Conservation (phyloP, 2,888 invertebrate genomes). For the Helobdella robusta region DNA sequence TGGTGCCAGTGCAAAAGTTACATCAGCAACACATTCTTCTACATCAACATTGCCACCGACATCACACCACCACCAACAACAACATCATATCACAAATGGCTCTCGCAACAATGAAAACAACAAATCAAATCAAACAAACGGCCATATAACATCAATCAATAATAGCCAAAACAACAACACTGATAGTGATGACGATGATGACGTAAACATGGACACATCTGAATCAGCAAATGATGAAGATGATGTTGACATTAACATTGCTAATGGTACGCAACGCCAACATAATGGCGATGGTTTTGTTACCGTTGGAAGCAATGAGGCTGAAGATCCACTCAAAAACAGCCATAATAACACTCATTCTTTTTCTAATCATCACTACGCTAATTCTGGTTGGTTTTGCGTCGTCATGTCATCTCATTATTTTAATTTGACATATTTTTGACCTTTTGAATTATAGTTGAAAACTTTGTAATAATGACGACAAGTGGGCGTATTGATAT, state of each 20-base stretch:
- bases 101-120: constrained; percentile 1
- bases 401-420: too few species aligned
- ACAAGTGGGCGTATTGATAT: too few species aligned
- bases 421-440: too few species aligned
- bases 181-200: constrained; percentile 30
- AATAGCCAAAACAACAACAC: constrained; percentile 22
- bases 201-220: constrained; percentile 44
- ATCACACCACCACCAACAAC: constrained; percentile 23
- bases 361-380: neutral
- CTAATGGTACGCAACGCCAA: too few species aligned
- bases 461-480: too few species aligned
- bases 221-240: constrained; percentile 13
- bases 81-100: neutral
- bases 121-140: constrained; percentile 2
- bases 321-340: neutral
- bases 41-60: neutral
- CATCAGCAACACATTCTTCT: neutral
- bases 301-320: neutral
- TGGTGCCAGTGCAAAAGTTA: neutral
- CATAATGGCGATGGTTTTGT: too few species aligned
- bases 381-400: too few species aligned
- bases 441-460: too few species aligned
- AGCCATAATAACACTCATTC: neutral
- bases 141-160: constrained; percentile 27
- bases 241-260: constrained; percentile 27